A percentile compares a stretch with the other conserved stretches of the same genome.
Evolutionary conservation across 2,113 vertebrate genomes (phyloP).

Genomic region (Corythornis vintsioides): DNA sequence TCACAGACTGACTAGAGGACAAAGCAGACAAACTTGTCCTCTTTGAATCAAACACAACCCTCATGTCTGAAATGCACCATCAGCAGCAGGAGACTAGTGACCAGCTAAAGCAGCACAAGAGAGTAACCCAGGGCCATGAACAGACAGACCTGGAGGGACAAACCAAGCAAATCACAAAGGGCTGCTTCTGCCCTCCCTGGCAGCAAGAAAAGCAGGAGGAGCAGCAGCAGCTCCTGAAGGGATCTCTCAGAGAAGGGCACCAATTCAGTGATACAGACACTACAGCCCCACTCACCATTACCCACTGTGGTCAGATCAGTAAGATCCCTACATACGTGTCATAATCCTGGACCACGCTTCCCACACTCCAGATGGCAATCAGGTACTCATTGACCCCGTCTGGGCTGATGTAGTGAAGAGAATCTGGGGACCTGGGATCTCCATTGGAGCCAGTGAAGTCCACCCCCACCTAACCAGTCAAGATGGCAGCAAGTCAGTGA

Average conservation of each 20-base stretch:
- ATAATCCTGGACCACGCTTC: conserved; percentile 92
- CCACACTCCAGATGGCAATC: conserved; percentile 90
- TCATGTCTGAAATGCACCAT: background rate
- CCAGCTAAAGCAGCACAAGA: background rate
- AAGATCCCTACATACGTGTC: conserved; percentile 78
- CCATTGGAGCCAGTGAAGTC: conserved; percentile 96
- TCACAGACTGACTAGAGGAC: background rate
- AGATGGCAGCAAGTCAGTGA: background rate
- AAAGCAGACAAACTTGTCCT: background rate
- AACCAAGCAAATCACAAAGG: background rate
- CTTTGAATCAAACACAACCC: background rate
- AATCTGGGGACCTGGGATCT: conserved; percentile 88
- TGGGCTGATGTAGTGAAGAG: conserved; percentile 90
- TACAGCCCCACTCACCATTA: background rate
- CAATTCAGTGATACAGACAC: background rate
- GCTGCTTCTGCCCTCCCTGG: background rate
- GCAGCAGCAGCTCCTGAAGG: background rate
- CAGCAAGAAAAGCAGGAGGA: background rate
- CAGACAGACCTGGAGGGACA: background rate
- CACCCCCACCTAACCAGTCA: conserved; percentile 84
- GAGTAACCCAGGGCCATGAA: background rate
- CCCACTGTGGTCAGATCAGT: background rate
- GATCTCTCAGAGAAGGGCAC: background rate
- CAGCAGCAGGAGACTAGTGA: background rate
- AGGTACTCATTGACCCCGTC: conserved; percentile 91